Percentiles rank a stretch among this genome's conserved stretches.
These are phyloP conservation scores for Pasiphila rectangulata DNA, from an alignment of 2,888 invertebrate species.

Conservation along the genomic window DNA sequence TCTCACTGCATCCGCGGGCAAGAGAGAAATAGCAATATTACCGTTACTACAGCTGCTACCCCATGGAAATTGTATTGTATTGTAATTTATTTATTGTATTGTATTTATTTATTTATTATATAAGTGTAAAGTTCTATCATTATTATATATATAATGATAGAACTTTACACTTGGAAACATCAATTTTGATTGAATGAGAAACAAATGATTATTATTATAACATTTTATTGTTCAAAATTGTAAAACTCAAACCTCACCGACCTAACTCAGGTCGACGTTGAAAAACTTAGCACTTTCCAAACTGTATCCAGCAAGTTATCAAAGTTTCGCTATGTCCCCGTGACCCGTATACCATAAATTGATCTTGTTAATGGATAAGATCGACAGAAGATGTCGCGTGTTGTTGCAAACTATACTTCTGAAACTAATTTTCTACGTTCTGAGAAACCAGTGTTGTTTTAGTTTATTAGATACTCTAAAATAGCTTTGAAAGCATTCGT, in stretches of 20 bases:
- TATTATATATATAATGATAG: too few species aligned
- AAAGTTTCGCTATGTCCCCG: conserved; percentile 27
- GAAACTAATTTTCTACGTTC: conserved; percentile 15
- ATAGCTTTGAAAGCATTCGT: too few species aligned
- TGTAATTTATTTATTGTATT: too few species aligned
- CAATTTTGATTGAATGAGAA: neutral
- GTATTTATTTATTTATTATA: too few species aligned
- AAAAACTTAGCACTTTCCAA: conserved; percentile 25
- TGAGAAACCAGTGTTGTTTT: conserved; percentile 9
- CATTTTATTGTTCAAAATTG: neutral
- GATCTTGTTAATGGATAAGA: conserved; percentile 38
- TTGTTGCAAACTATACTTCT: conserved; percentile 29
- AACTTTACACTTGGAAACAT: too few species aligned
- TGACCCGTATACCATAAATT: conserved; percentile 31
- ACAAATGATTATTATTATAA: neutral
- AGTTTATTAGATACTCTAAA: conserved; percentile 2
- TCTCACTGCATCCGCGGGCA: too few species aligned
- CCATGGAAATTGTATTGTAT: too few species aligned
- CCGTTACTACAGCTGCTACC: too few species aligned
- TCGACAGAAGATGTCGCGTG: conserved; percentile 32
- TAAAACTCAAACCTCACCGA: conserved; percentile 11
- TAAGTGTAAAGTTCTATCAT: too few species aligned
- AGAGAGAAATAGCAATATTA: too few species aligned
- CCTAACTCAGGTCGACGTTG: conserved; percentile 12
- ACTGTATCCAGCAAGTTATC: conserved; percentile 23